Percentiles rank a stretch among this genome's conserved stretches.
phyloP scores from a whole-genome alignment of 2,797 vertebrate genomes.

The Lepilemur septentrionalis region DNA sequence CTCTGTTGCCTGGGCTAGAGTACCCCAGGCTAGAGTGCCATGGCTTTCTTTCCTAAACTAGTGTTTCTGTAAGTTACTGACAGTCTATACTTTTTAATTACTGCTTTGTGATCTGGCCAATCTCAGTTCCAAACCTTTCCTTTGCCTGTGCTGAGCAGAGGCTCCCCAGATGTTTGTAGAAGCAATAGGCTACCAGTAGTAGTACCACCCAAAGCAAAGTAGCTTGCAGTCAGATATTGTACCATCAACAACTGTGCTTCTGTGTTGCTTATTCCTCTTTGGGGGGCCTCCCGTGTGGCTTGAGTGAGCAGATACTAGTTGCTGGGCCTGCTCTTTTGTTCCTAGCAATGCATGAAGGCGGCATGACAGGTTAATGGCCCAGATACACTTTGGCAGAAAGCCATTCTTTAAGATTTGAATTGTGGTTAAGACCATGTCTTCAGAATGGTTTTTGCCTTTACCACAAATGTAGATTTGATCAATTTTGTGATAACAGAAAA shows the following conservation, averaged over 20 bases:
- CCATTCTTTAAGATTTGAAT: conserved; percentile 49
- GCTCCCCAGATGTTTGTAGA: not conserved
- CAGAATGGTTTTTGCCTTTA: conserved; percentile 45
- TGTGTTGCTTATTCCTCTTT: not conserved
- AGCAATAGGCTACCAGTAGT: not conserved
- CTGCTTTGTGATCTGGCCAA: not conserved
- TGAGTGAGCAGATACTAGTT: not conserved
- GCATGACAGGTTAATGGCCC: not conserved
- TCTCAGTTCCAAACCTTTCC: not conserved
- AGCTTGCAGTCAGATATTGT: not conserved
- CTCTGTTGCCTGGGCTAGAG: not conserved
- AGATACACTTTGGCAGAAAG: conserved; percentile 43
- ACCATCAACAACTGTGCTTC: not conserved
- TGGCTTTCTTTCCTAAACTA: not conserved
- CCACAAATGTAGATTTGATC: conserved; percentile 42
- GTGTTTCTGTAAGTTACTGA: not conserved
- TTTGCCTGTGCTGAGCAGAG: not conserved
- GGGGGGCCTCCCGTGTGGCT: not conserved
- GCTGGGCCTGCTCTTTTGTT: not conserved
- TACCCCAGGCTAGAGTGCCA: too few relatives aligned
- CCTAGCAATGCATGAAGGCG: not conserved
- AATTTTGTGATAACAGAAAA: conserved; percentile 41
- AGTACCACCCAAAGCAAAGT: not conserved
- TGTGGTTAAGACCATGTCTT: conserved; percentile 61
- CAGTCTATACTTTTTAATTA: not conserved